A percentile compares a stretch with the other conserved stretches of the same genome.
Evolutionary conservation across 2,888 invertebrate species (phyloP).

Genomic region (Harmothoe impar): DNA sequence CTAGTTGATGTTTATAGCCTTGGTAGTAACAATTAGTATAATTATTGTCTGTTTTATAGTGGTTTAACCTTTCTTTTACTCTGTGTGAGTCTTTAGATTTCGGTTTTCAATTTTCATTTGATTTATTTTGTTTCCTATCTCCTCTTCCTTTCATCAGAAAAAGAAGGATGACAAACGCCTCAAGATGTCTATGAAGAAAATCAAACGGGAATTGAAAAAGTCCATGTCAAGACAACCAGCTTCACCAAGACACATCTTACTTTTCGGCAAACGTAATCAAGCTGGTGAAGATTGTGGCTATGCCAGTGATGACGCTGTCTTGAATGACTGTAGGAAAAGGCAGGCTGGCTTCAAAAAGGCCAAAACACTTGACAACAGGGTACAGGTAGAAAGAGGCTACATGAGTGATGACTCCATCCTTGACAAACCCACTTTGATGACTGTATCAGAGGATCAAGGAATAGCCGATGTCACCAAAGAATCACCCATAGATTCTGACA

Average conservation of each 20-base stretch:
- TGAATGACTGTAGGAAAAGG: background rate
- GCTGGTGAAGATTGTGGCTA: constrained; percentile 13
- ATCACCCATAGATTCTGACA: background rate
- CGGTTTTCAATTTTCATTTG: background rate
- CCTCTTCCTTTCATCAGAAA: background rate
- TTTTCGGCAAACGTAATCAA: background rate
- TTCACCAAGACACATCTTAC: background rate
- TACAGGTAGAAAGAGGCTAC: background rate
- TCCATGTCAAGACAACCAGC: background rate
- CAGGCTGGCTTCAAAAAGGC: constrained; percentile 15
- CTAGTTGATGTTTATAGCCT: no score
- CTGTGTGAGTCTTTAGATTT: no score
- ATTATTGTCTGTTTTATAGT: background rate
- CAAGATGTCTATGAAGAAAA: constrained; percentile 40
- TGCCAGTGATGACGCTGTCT: constrained; percentile 36
- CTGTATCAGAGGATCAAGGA: background rate
- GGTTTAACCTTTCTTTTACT: background rate
- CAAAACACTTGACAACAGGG: background rate
- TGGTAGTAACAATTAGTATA: no score
- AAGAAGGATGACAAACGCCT: constrained; percentile 29
- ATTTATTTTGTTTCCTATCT: background rate
- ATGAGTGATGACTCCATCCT: constrained; percentile 23
- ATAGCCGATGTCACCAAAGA: background rate
- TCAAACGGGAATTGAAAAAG: constrained; percentile 34
- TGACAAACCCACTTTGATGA: background rate